These are phyloP conservation scores for Heliothis subflexa DNA, from an alignment of 1,140 invertebrate species.

Conservation along the genomic window DNA sequence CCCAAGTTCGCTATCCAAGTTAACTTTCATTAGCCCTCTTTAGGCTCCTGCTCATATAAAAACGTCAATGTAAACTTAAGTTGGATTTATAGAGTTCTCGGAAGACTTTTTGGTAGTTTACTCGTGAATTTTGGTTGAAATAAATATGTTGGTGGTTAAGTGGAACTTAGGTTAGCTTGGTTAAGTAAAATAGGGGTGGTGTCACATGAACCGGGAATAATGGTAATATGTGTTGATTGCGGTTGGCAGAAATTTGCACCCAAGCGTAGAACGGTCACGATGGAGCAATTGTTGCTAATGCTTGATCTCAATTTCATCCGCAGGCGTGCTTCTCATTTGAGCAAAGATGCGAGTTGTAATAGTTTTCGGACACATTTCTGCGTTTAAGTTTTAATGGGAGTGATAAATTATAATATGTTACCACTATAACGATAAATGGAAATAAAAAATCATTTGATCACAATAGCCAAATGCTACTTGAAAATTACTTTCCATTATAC, in stretches of 20 bases:
- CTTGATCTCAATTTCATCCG: not conserved
- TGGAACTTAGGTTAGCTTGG: slow-evolving; percentile 4
- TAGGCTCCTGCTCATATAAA: slow-evolving; percentile 48
- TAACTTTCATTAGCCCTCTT: slow-evolving; percentile 53
- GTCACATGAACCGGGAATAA: not conserved
- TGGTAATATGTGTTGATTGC: not conserved
- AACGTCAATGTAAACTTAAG: slow-evolving; percentile 54
- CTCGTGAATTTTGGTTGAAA: slow-evolving; percentile 30
- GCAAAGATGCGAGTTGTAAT: too few relatives aligned
- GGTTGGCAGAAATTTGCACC: not conserved
- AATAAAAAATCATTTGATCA: not conserved
- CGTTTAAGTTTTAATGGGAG: not conserved
- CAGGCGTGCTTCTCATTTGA: too few relatives aligned
- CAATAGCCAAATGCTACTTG: slow-evolving; percentile 5
- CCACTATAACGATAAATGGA: not conserved
- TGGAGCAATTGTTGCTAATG: not conserved
- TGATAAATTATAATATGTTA: not conserved
- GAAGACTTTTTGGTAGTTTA: slow-evolving; percentile 21
- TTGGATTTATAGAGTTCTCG: slow-evolving; percentile 46
- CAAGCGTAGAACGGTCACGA: not conserved
- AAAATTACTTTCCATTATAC: slow-evolving; percentile 20
- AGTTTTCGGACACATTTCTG: too few relatives aligned
- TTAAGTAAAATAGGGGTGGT: slow-evolving; percentile 6
- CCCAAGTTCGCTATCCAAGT: slow-evolving; percentile 35
- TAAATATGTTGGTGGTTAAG: slow-evolving; percentile 15